Evolutionary conservation across 2,888 invertebrate species (phyloP).

Genomic region (Andrena haemorrhoa): DNA sequence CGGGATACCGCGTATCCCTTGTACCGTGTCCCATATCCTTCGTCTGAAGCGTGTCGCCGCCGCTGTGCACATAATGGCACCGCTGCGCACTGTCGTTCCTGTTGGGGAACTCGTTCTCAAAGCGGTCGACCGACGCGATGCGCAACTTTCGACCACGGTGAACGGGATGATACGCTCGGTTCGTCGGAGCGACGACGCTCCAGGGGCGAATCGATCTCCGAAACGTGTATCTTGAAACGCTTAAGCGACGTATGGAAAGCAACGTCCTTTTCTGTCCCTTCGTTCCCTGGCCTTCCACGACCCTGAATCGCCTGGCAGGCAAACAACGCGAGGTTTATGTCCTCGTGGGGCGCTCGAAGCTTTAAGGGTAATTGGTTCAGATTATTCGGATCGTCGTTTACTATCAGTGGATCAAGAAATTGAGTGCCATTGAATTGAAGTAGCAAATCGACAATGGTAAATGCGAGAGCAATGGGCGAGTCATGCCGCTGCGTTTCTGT

Average conservation of each 20-base stretch:
- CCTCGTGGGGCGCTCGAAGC: not conserved
- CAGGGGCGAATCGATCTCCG: slow-evolving; percentile 20
- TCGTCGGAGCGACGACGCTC: slow-evolving; percentile 13
- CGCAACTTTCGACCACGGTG: slow-evolving; percentile 23
- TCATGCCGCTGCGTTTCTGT: not conserved
- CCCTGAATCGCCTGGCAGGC: not conserved
- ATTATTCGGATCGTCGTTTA: no score
- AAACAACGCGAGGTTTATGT: not conserved
- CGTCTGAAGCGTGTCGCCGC: slow-evolving; percentile 59
- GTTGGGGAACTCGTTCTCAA: slow-evolving; percentile 31
- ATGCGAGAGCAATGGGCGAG: not conserved
- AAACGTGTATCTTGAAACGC: not conserved
- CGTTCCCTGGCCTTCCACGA: no score
- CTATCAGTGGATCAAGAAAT: no score
- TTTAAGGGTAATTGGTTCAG: no score
- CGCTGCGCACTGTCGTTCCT: slow-evolving; percentile 56
- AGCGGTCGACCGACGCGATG: slow-evolving; percentile 26
- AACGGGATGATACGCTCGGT: slow-evolving; percentile 16
- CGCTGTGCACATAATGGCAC: slow-evolving; percentile 63
- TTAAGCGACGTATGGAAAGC: not conserved
- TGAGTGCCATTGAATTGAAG: no score
- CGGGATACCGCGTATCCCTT: slow-evolving; percentile 67
- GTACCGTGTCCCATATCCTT: slow-evolving; percentile 70
- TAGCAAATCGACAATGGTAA: no score
- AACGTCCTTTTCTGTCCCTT: not conserved